These are phyloP conservation scores for Melanerpes aurifrons DNA, from an alignment of 2,113 vertebrate genomes.

Conservation along the genomic window DNA sequence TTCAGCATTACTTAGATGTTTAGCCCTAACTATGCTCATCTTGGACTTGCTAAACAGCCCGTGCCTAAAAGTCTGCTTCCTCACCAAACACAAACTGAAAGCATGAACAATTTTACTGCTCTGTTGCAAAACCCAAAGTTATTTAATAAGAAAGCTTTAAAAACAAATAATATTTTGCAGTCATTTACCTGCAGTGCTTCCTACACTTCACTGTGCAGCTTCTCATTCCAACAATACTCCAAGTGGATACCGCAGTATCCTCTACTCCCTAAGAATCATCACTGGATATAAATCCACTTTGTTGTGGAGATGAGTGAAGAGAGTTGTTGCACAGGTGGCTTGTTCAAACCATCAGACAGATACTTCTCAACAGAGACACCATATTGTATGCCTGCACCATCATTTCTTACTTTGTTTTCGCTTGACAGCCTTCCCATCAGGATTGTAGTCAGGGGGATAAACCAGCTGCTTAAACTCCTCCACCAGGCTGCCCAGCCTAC, in stretches of 20 bases:
- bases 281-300: neutral
- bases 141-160: no score
- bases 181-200: neutral
- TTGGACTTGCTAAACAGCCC: neutral
- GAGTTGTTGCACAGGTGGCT: neutral
- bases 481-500: slow-evolving; percentile 83
- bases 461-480: slow-evolving; percentile 92
- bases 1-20: neutral
- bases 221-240: neutral
- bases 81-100: neutral
- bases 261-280: neutral
- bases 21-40: neutral
- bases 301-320: neutral
- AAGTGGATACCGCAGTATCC: neutral
- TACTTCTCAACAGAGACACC: neutral
- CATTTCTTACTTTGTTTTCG: slow-evolving; percentile 77
- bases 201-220: neutral
- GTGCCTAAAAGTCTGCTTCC: neutral
- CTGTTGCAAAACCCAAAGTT: neutral
- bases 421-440: slow-evolving; percentile 81
- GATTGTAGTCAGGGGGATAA: slow-evolving; percentile 88
- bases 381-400: neutral
- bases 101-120: neutral
- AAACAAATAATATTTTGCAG: neutral
- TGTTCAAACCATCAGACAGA: neutral